Conservation (phyloP, 1,140 invertebrate species). For the Dendrolimus punctatus region DNA sequence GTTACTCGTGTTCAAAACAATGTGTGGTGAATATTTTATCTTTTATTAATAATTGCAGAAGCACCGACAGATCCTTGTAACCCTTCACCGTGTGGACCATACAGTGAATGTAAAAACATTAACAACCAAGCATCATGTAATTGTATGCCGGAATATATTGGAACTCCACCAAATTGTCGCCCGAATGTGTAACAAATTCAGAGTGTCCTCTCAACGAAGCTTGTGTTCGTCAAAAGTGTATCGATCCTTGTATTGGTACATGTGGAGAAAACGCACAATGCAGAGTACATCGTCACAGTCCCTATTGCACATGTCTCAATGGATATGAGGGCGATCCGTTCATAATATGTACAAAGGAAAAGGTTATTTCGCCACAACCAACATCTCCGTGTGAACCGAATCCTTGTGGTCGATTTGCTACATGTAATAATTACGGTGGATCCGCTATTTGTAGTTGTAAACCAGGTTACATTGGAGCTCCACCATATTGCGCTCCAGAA, state of each 20-base stretch:
- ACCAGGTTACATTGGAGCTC: slow-evolving; percentile 73
- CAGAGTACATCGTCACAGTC: slow-evolving; percentile 76
- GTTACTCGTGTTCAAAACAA: not conserved
- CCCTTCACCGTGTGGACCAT: slow-evolving; percentile 77
- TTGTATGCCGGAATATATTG: slow-evolving; percentile 79
- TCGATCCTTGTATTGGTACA: slow-evolving; percentile 78
- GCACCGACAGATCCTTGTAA: slow-evolving; percentile 69
- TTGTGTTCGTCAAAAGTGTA: slow-evolving; percentile 77
- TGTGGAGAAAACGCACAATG: slow-evolving; percentile 85
- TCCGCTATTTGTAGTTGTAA: slow-evolving; percentile 77
- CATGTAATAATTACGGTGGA: slow-evolving; percentile 73
- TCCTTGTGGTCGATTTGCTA: slow-evolving; percentile 77
- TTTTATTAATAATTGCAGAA: slow-evolving; percentile 28
- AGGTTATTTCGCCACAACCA: slow-evolving; percentile 41
- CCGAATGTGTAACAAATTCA: slow-evolving; percentile 79
- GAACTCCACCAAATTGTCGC: slow-evolving; percentile 82
- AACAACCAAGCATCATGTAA: slow-evolving; percentile 78
- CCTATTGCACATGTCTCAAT: slow-evolving; percentile 76
- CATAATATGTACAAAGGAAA: slow-evolving; percentile 69
- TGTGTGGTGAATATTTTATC: not conserved
- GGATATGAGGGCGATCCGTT: slow-evolving; percentile 78
- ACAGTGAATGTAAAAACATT: slow-evolving; percentile 77
- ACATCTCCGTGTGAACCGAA: slow-evolving; percentile 73
- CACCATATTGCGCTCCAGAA: slow-evolving; percentile 78
- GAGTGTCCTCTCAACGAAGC: slow-evolving; percentile 79